Conservation (phyloP, 2,797 vertebrate genomes). For the Morelia viridis region DNA sequence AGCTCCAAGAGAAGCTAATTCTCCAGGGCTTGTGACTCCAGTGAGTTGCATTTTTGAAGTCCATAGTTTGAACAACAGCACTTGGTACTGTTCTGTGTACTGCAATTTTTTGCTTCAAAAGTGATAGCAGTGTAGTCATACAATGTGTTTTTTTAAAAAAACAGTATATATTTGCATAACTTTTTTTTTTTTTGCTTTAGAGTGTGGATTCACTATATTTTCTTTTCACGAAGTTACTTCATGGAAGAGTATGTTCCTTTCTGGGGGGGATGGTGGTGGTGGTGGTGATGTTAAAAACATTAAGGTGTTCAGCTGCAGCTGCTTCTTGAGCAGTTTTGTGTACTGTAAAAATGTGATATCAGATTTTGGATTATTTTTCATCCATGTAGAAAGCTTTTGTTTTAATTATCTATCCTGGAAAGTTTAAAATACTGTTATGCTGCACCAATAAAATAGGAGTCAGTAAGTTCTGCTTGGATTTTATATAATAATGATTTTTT, state of each 20-base stretch:
- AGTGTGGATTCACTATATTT: constrained; percentile 50
- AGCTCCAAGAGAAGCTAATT: constrained; percentile 15
- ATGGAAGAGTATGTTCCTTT: constrained; percentile 40
- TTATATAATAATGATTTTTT: constrained; percentile 42
- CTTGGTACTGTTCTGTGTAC: background rate
- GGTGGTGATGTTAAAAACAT: constrained; percentile 50
- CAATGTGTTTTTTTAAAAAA: constrained; percentile 11
- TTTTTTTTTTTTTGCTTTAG: constrained; percentile 58
- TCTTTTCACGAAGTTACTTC: constrained; percentile 64
- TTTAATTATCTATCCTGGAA: constrained; percentile 54
- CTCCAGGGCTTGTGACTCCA: background rate
- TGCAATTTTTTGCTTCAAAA: constrained; percentile 14
- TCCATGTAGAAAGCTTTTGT: constrained; percentile 11
- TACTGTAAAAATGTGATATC: constrained; percentile 53
- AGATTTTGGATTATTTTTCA: background rate
- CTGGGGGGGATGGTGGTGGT: background rate
- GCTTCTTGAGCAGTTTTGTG: constrained; percentile 37
- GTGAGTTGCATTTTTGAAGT: constrained; percentile 22
- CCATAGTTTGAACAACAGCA: background rate
- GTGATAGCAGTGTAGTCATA: background rate
- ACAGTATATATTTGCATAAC: constrained; percentile 57
- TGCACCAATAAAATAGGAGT: constrained; percentile 38
- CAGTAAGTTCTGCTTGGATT: constrained; percentile 29
- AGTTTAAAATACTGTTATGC: constrained; percentile 17
- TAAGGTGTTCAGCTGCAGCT: constrained; percentile 32